Evolutionary conservation across 2,113 vertebrate genomes (phyloP).

Genomic region (Tachysurus vachellii): DNA sequence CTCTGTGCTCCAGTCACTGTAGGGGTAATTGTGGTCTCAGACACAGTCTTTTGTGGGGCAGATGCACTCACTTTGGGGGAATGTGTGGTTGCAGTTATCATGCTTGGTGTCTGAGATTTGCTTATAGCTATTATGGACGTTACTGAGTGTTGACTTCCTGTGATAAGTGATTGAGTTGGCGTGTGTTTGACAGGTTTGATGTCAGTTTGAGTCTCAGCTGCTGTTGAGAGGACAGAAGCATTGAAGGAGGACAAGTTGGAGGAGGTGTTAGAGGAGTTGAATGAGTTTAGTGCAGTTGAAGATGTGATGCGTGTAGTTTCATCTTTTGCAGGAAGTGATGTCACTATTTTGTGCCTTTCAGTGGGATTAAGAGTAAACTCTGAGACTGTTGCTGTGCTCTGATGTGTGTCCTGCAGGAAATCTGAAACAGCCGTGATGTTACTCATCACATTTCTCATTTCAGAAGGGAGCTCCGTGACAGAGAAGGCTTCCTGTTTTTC

Average conservation of each 20-base stretch:
- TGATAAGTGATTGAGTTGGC: not conserved
- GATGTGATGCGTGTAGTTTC: not conserved
- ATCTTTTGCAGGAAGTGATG: not conserved
- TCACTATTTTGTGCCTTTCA: not conserved
- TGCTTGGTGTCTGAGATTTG: not conserved
- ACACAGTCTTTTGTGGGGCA: not conserved
- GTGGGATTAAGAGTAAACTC: not conserved
- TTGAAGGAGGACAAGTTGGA: not conserved
- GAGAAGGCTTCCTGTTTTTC: slow-evolving; percentile 1
- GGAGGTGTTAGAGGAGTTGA: not conserved
- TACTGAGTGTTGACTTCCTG: not conserved
- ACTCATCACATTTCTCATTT: not conserved
- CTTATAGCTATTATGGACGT: not conserved
- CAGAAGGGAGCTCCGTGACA: not conserved
- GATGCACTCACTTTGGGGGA: not conserved
- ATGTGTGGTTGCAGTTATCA: not conserved
- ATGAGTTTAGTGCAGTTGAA: not conserved
- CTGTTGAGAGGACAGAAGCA: not conserved
- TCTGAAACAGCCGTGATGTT: not conserved
- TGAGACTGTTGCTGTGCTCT: not conserved
- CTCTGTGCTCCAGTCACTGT: not conserved
- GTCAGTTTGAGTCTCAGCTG: not conserved
- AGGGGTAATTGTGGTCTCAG: not conserved
- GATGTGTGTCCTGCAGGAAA: not conserved
- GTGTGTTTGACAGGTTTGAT: not conserved